Conservation (phyloP, 2,797 vertebrate species). For the Ibycter americanus region DNA sequence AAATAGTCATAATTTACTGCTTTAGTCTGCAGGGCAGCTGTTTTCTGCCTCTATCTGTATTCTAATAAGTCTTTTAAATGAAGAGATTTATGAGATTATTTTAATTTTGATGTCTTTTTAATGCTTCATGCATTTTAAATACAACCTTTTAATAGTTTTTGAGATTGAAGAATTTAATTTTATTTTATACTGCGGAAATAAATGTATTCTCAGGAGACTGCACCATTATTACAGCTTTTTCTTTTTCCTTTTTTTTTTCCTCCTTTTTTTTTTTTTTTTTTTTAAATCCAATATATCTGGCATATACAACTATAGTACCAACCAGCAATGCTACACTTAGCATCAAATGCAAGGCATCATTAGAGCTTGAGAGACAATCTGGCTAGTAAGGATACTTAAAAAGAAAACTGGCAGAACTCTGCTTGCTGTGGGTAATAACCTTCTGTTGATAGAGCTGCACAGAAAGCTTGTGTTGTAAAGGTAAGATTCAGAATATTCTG, state of each 20-base stretch:
- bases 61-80: conserved; percentile 84
- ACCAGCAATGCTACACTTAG: not conserved
- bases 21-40: conserved; percentile 78
- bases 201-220: conserved; percentile 88
- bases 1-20: conserved; percentile 87
- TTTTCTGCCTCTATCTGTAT: conserved; percentile 81
- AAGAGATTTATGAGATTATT: conserved; percentile 87
- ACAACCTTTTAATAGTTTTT: conserved; percentile 84
- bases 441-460: not conserved
- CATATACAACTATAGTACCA: not conserved
- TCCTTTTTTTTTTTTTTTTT: not conserved
- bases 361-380: not conserved
- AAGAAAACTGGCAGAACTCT: not conserved
- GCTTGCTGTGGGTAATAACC: not conserved
- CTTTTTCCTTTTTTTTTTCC: not conserved
- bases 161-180: conserved; percentile 85
- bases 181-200: conserved; percentile 88
- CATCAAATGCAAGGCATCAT: not conserved
- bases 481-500: not conserved
- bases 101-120: conserved; percentile 89
- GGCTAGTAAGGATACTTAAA: not conserved
- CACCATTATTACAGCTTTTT: conserved; percentile 82
- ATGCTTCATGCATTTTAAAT: conserved; percentile 87
- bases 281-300: conserved; percentile 32
- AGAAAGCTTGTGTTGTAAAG: not conserved